These are phyloP conservation scores for Podarcis lilfordi DNA, from an alignment of 2,797 vertebrate genomes.

Conservation along the genomic window DNA sequence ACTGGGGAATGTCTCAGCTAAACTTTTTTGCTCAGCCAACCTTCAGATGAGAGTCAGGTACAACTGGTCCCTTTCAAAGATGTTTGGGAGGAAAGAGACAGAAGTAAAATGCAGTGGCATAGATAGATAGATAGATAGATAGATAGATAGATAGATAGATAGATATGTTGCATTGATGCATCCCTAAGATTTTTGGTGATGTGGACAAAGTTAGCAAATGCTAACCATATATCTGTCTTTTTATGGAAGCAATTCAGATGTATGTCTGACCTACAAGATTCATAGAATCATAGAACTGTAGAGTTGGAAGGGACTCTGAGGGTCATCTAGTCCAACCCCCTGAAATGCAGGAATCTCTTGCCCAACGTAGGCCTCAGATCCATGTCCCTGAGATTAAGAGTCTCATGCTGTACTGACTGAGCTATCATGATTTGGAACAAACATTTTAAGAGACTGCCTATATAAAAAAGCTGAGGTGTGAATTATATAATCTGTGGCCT, in stretches of 20 bases:
- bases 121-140: not conserved
- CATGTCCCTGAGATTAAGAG: too few relatives aligned
- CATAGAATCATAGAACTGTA: not conserved
- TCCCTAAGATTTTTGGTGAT: not conserved
- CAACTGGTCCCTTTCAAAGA: not conserved
- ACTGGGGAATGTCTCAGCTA: slow-evolving; percentile 8
- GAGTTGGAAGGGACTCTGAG: too few relatives aligned
- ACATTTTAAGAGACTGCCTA: too few relatives aligned
- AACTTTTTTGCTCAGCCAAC: not conserved
- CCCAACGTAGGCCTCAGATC: too few relatives aligned
- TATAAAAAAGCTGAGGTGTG: not conserved
- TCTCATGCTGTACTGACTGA: too few relatives aligned
- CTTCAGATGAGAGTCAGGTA: not conserved
- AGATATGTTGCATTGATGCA: not conserved
- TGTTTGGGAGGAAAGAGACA: not conserved
- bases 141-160: not conserved
- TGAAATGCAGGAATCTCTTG: too few relatives aligned
- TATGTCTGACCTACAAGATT: not conserved
- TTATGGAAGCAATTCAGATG: not conserved
- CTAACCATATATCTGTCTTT: not conserved
- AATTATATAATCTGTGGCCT: not conserved
- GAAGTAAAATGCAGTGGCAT: not conserved
- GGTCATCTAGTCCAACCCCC: too few relatives aligned
- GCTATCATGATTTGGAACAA: too few relatives aligned
- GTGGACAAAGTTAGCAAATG: not conserved